Evolutionary conservation across 2,113 vertebrate species (phyloP), one percentile per base, ranked within the genome.

Genomic region (Clarias magur): DNA sequence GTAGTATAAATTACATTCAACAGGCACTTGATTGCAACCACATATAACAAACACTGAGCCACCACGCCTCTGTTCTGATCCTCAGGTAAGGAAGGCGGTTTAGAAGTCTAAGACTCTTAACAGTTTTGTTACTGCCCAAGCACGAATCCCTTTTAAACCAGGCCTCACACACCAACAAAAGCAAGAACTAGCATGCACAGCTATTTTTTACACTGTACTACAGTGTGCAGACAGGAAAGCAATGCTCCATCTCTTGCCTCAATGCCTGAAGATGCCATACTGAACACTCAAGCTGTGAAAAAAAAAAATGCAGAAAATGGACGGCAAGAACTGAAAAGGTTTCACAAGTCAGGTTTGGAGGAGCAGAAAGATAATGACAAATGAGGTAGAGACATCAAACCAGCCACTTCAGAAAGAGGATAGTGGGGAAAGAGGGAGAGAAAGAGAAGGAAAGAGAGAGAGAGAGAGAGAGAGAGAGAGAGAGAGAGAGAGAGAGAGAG

Each of bases 21-120:
- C 90, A 95, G 95, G 95, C 95, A 95, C 95, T 95, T 95, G 92
- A 93, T 94, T 93, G 90, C 88, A 93, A 94, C 91, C 86, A 85
- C 92, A 92, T 79, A 89, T 48, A 93, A 91, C 82, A 89, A 93
- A 91, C 83, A 85, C 91, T 83, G 87, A 88, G 91, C 91, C 91
- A 90, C 89, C 91, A 84, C 78, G 86, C 89, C 91, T 94, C 90
- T 91, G 91, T 83, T 84, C 68, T 42, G 59, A 75, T 84, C 57
- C 65, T 86, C 85, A 80, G 56, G 82, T 81, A 92, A 88, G 91
- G 88, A 91, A 92, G 91, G 90, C 91, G 91, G 91, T 75, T 75
- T 68, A 85, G 87, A 86, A 60, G 79, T 83, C 54, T 88, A 65
- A 63, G 70, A 83, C 73, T 67, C 48, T 85, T 68, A 83, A 38